These are phyloP conservation scores for Schizopygopsis malacanthus DNA, from an alignment of 2,797 vertebrate genomes.

Conservation along the genomic window DNA sequence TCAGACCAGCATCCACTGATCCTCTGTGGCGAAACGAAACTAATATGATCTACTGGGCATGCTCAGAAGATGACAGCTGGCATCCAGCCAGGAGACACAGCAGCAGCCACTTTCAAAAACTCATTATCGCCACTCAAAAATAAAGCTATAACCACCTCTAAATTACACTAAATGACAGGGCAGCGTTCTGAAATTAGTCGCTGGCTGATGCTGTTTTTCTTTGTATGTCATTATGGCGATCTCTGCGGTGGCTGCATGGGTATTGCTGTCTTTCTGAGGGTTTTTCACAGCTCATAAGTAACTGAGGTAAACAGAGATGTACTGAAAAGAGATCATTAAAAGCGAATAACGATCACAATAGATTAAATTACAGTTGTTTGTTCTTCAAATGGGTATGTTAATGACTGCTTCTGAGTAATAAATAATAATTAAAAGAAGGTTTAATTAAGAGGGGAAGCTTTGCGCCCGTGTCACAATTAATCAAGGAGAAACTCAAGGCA, in stretches of 20 bases:
- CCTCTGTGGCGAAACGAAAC: constrained; percentile 14
- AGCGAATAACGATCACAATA: constrained; percentile 23
- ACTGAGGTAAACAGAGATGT: constrained; percentile 19
- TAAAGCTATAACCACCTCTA: constrained; percentile 43
- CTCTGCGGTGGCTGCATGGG: constrained; percentile 13
- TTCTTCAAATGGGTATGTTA: not conserved
- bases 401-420: constrained; percentile 2
- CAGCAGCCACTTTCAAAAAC: constrained; percentile 45
- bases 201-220: constrained; percentile 38
- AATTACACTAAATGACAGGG: not conserved
- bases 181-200: constrained; percentile 41
- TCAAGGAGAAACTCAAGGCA: constrained; percentile 23
- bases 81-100: constrained; percentile 33
- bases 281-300: constrained; percentile 24
- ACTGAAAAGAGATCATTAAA: constrained; percentile 21
- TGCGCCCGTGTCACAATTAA: constrained; percentile 21
- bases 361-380: constrained; percentile 20
- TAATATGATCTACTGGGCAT: constrained; percentile 38
- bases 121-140: constrained; percentile 45
- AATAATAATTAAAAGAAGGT: constrained; percentile 11
- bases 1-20: constrained; percentile 1
- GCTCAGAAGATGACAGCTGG: constrained; percentile 36
- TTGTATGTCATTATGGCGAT: constrained; percentile 21
- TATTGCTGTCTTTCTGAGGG: constrained; percentile 21
- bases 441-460: constrained; percentile 27